Conservation (phyloP, 1,140 invertebrate species). For the Argopecten irradians region DNA sequence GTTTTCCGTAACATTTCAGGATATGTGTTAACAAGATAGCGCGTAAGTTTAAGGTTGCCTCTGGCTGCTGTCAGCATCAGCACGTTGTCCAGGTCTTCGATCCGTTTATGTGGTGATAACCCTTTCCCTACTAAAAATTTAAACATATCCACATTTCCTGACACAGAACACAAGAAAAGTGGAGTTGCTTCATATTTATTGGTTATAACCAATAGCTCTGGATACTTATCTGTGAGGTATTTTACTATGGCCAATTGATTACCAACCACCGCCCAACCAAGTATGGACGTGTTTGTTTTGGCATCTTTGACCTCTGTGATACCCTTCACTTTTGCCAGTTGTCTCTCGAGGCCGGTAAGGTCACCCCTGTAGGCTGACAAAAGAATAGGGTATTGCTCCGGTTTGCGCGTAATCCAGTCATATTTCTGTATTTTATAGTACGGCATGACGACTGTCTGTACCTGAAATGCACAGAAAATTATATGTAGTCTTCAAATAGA, state of each 20-base stretch:
- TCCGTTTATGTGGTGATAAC: not conserved
- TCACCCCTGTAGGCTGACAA: not conserved
- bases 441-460: not conserved
- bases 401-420: not conserved
- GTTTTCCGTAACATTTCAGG: conserved; percentile 15
- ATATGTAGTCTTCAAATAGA: too few species aligned
- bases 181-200: not conserved
- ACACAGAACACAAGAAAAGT: not conserved
- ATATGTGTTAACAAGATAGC: not conserved
- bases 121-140: not conserved
- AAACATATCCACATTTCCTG: not conserved
- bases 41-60: not conserved
- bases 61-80: not conserved
- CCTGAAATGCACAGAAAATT: too few species aligned
- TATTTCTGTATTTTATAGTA: not conserved
- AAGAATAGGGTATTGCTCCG: not conserved
- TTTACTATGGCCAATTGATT: not conserved
- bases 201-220: not conserved
- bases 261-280: not conserved
- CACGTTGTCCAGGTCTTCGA: not conserved
- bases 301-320: not conserved
- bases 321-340: not conserved
- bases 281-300: not conserved
- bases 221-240: not conserved
- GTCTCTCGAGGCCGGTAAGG: not conserved